These are phyloP conservation scores for Drosophila sulfurigaster DNA, from an alignment of 1,140 invertebrate genomes.

Conservation along the genomic window DNA sequence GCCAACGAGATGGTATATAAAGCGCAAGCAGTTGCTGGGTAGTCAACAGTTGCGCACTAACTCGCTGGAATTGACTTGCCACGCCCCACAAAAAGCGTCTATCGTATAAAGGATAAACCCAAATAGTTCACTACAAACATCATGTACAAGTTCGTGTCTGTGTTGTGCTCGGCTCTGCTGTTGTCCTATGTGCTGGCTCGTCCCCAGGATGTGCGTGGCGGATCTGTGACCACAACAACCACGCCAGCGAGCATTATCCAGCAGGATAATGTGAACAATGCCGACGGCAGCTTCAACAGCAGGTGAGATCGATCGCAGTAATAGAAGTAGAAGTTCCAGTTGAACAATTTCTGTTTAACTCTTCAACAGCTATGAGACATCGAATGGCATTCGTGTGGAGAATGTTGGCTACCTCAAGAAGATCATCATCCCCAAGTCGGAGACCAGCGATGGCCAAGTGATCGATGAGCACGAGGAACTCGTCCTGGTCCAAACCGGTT, in stretches of 20 bases:
- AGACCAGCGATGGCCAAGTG: conserved; percentile 85
- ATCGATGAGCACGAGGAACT: conserved; percentile 86
- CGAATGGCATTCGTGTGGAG: conserved; percentile 88
- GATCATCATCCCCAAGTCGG: conserved; percentile 85
- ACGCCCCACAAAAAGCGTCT: conserved; percentile 12
- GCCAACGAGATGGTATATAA: conserved; percentile 67
- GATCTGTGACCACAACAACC: conserved; percentile 52
- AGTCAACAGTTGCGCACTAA: conserved; percentile 68
- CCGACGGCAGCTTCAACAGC: conserved; percentile 83
- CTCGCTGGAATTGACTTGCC: conserved; percentile 54
- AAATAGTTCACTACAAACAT: conserved; percentile 20
- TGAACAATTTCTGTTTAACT: background rate
- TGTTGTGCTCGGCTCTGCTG: conserved; percentile 70
- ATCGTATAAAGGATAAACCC: conserved; percentile 50
- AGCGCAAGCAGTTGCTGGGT: conserved; percentile 35
- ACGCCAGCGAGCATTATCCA: conserved; percentile 80
- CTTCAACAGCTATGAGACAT: conserved; percentile 87
- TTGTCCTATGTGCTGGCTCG: conserved; percentile 70
- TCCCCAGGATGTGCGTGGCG: conserved; percentile 67
- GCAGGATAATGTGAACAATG: conserved; percentile 83
- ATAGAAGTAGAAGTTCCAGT: background rate
- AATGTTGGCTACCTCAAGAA: conserved; percentile 88
- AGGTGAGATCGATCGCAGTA: conserved; percentile 50
- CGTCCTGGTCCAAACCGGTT: conserved; percentile 87
- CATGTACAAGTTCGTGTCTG: conserved; percentile 74